These are phyloP conservation scores for Balaenoptera acutorostrata DNA, from an alignment of 2,113 vertebrate species.

Conservation along the genomic window DNA sequence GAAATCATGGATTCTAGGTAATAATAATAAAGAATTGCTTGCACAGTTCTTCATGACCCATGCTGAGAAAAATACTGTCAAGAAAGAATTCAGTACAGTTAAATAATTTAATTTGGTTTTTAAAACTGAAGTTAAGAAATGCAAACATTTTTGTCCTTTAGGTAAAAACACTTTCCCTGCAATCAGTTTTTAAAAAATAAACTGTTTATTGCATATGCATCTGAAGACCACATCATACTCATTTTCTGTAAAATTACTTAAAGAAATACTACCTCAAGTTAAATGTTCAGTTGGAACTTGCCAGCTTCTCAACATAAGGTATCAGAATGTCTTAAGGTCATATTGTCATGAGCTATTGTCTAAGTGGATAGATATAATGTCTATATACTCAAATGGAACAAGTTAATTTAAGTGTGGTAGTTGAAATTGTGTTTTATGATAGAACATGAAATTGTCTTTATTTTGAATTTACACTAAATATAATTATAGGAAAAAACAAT, in stretches of 20 bases:
- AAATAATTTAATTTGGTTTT: neutral
- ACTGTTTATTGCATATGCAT: neutral
- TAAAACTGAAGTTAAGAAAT: constrained; percentile 30
- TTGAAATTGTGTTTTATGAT: neutral
- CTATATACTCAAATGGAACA: neutral
- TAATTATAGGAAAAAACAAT: constrained; percentile 53
- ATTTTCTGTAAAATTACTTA: constrained; percentile 25
- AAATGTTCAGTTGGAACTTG: neutral
- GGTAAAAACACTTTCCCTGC: neutral
- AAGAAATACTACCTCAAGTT: constrained; percentile 10
- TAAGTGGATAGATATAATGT: neutral
- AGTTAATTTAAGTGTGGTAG: constrained; percentile 3
- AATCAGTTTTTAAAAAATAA: neutral
- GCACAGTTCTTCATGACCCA: neutral
- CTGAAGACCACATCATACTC: neutral
- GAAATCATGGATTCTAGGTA: neutral
- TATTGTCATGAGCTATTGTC: neutral
- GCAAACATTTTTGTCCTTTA: neutral
- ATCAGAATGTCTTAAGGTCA: constrained; percentile 18
- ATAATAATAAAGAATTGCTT: neutral
- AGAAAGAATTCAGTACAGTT: neutral
- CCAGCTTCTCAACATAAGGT: neutral
- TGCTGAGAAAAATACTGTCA: neutral
- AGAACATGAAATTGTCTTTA: constrained; percentile 7
- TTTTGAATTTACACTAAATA: constrained; percentile 36